A percentile compares a stretch with the other conserved stretches of the same genome.
Evolutionary conservation across 2,888 invertebrate species (phyloP).

Genomic region (Tachina lurida): DNA sequence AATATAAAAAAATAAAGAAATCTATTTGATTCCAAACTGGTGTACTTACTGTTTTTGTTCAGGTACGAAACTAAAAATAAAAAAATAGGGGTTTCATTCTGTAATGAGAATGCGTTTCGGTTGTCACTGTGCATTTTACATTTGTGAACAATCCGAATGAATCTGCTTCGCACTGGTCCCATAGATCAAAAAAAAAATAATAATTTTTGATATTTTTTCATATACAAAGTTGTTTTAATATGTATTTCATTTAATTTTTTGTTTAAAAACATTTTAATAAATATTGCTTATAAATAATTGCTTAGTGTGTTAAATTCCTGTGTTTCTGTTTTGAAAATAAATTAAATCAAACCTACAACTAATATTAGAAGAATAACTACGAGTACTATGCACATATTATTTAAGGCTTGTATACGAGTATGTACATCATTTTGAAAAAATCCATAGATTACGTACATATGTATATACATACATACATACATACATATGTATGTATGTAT

Average conservation of each 20-base stretch:
- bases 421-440: too few relatives aligned
- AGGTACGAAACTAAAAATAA: too few relatives aligned
- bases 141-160: too few relatives aligned
- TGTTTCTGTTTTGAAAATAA: conserved; percentile 54
- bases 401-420: too few relatives aligned
- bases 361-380: conserved; percentile 5
- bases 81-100: too few relatives aligned
- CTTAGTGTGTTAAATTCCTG: conserved; percentile 65
- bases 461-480: too few relatives aligned
- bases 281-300: conserved; percentile 68
- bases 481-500: background rate
- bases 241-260: conserved; percentile 42
- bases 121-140: too few relatives aligned
- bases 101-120: too few relatives aligned
- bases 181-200: conserved; percentile 4
- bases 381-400: too few relatives aligned
- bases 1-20: conserved; percentile 1
- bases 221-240: conserved; percentile 54
- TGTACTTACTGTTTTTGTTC: background rate
- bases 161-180: too few relatives aligned
- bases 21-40: conserved; percentile 28
- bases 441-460: background rate
- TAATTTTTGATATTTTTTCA: background rate
- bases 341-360: conserved; percentile 30
- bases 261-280: conserved; percentile 64